Evolutionary conservation across 2,113 vertebrate species (phyloP), one percentile per base, ranked within the genome.

Genomic region (Toxotes chatareus): DNA sequence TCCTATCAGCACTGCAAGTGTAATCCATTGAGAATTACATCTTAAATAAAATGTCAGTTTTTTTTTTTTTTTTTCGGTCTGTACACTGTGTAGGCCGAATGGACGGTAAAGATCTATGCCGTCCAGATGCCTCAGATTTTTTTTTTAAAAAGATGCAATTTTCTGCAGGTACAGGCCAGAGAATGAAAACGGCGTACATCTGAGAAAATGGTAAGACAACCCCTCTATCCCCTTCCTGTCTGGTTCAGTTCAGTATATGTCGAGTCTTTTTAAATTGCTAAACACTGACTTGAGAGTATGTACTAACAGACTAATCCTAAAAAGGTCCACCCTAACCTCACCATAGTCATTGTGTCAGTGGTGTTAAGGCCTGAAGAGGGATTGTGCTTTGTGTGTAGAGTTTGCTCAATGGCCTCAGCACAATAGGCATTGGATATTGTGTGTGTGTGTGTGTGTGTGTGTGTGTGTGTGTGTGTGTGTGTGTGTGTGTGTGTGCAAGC

Each of bases 101-200:
- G 75, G 87, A 77, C 27, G 55, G 78, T 78, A 55, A 32, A 76
- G 56, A 87, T 74, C 55, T 71, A 62, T 91, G 63, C 77, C 36
- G 49, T 75, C 80, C 73, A 72, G 44, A 85, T 78, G 65, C 68
- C 42, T 79, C 73, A 59, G 73, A 61, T 65, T 73, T 79, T 80
- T 75, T 96, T 93, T 82, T 3, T 92, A 95, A 97, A 98, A 96
- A 96, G 95, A 95, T 96, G 94, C 96, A 88, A 97, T 99, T 95
- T 98, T 97, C 97, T 98, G 93, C 98, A 99, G 98, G 98, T 99
- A 98, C 97, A 97, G 97, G 96, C 95, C 98, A 98, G 95, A 97
- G 98, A 99, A 98, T 99, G 98, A 98, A 98, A 98, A 98, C 98
- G 96, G 98, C 98, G 96, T 99, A 99, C 98, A 99, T 99, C 98